Percentiles rank a stretch among this genome's conserved stretches.
These are phyloP conservation scores for Belgica antarctica DNA, from an alignment of 2,888 invertebrate genomes.

Conservation along the genomic window DNA sequence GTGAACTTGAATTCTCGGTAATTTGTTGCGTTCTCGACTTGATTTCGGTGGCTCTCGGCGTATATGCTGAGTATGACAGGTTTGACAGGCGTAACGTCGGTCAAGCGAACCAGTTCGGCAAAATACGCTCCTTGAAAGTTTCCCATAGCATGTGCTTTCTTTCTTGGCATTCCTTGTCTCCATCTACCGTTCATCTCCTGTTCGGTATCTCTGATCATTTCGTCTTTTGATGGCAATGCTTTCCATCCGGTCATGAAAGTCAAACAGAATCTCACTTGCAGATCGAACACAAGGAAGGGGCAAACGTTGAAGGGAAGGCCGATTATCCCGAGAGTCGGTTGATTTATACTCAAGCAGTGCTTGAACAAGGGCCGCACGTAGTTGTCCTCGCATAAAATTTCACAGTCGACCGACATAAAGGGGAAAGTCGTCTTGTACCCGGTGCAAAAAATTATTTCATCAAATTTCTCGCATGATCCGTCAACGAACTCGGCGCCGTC, in stretches of 20 bases:
- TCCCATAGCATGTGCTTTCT: conserved; percentile 78
- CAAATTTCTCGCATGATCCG: conserved; percentile 62
- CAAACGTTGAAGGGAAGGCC: conserved; percentile 78
- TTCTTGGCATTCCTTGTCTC: conserved; percentile 63
- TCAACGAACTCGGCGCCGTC: conserved; percentile 63
- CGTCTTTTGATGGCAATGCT: conserved; percentile 61
- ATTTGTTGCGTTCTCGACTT: conserved; percentile 57
- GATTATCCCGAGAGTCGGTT: conserved; percentile 76
- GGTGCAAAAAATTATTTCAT: conserved; percentile 74
- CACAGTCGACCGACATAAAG: conserved; percentile 68
- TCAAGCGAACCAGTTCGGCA: conserved; percentile 63
- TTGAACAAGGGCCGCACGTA: conserved; percentile 81
- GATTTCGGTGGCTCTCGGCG: conserved; percentile 56
- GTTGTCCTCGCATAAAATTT: conserved; percentile 68
- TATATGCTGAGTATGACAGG: conserved; percentile 73
- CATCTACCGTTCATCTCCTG: conserved; percentile 62
- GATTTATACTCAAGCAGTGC: conserved; percentile 76
- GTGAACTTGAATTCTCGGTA: conserved; percentile 64
- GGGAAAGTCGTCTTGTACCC: conserved; percentile 75
- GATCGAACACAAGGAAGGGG: conserved; percentile 79
- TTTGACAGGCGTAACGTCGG: conserved; percentile 62
- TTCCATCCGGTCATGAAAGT: conserved; percentile 64
- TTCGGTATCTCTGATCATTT: conserved; percentile 65
- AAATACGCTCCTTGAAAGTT: conserved; percentile 66
- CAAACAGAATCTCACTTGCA: conserved; percentile 68